These are phyloP conservation scores for Sarcophaga carnaria DNA, from an alignment of 2,888 invertebrate species.

Conservation along the genomic window DNA sequence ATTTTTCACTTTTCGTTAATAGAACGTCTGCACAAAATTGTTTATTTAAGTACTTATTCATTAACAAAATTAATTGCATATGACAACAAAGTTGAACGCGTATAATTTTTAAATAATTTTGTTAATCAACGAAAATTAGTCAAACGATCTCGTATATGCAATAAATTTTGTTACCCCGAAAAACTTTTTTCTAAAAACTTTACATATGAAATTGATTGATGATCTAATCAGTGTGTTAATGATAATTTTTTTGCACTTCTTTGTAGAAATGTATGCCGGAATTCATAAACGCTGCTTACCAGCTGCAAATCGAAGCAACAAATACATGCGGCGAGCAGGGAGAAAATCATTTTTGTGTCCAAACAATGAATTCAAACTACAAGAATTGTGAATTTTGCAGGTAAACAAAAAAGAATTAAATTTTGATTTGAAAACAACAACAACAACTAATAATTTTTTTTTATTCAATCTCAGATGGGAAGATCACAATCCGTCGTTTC, in stretches of 20 bases:
- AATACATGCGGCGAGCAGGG: slow-evolving; percentile 96
- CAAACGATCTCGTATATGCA: too few species aligned
- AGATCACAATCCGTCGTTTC: slow-evolving; percentile 87
- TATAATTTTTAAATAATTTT: too few species aligned
- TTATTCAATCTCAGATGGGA: slow-evolving; percentile 77
- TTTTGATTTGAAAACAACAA: neutral
- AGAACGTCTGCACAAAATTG: too few species aligned
- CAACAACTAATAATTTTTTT: neutral
- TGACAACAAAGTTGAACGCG: too few species aligned
- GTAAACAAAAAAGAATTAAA: slow-evolving; percentile 76
- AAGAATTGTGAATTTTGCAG: slow-evolving; percentile 93
- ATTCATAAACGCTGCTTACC: slow-evolving; percentile 98
- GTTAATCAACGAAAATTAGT: too few species aligned
- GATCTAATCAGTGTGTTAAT: slow-evolving; percentile 30
- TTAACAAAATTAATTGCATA: too few species aligned
- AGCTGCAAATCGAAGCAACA: slow-evolving; percentile 93
- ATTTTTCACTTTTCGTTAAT: too few species aligned
- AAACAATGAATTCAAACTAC: slow-evolving; percentile 90
- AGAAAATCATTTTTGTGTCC: slow-evolving; percentile 92
- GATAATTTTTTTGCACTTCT: neutral
- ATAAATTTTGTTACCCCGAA: too few species aligned
- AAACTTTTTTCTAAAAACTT: too few species aligned
- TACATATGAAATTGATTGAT: neutral
- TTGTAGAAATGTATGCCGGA: slow-evolving; percentile 95
- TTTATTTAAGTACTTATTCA: too few species aligned